Base-by-base conservation (phyloP, 1,140 invertebrate genomes). In the Drosophila burlai region DNA sequence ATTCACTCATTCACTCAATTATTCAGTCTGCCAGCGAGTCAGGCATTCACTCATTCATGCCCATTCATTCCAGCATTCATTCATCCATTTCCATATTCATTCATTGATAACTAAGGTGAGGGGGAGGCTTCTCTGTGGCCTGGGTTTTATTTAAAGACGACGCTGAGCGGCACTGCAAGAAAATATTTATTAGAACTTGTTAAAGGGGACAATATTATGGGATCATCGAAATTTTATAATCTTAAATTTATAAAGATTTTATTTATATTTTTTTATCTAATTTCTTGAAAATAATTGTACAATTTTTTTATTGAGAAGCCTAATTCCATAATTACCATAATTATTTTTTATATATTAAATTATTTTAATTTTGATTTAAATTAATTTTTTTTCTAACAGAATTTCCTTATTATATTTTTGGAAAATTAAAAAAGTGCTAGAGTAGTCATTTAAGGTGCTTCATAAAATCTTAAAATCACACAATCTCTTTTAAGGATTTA, bases 41-140 rank as follows among this genome's bases (percentile, higher is more conserved):
- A 58, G 40, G 42, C 75, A 68, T 52, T 68, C 75, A 55, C 46
- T 54, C 38, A 62, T 76, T 76, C 76, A 72, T 79, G 67, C 69
- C 59, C 50, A 72, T 72, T 57, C 40, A 68, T 72, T 69, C 50
- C 18, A 10, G 40, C 40, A 57, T 69, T 71, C 65, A 69, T 72
- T 71, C 65, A 71, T 24, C 24, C 65, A 69, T 52, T 72, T 69
- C 38, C 52, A 42, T 72, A 58, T 72, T 57, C 34, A 71, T 71
- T 57, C 68, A 68, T 57, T 69, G 66, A 65, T 67, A 65, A 65
- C 60, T 67, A 34, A 38, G 45, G 60, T 67, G 36, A 21, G 29
- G 26, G 7, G 3, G 0, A 15, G 54, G 54, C 15, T 16, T 26
- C 15, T 11, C 40, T 26, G 38, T 65, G 57, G 29, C 29, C 36